Base-by-base conservation (phyloP, 2,888 invertebrate species). In the Platycnemis pennipes region DNA sequence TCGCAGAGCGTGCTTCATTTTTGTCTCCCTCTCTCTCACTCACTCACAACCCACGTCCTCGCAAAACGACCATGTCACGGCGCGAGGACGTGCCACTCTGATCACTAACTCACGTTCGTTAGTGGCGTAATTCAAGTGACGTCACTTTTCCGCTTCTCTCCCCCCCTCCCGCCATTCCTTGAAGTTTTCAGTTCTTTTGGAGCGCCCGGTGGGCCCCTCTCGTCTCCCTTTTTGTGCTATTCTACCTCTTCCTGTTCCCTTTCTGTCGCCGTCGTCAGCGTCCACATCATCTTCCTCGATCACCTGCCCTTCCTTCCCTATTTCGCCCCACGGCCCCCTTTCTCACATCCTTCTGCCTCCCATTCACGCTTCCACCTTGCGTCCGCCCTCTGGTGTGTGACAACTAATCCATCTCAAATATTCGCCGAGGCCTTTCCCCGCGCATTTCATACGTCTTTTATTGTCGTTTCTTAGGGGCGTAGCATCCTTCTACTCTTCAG, bases 41-140 rank as follows among this genome's bases (percentile, higher is more conserved):
- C n/a, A 16, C 63, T 89, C 56, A 37, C 56, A 19, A 53, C 53
- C 89, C 63, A 63, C 63, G 37, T 49, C 49, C 88, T 89, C 87
- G 44, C 46, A 26, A 13, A 77, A 44, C n/a, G n/a, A 5, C n/a
- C 42, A 26, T 63, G 63, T 7, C 63, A 63, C 19, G 63, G 63
- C 22, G 63, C 5, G n/a, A 22, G 63, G 63, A 63, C 77, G 37
- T 26, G 46, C 37, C 46, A 13, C 26, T 45, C 45, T 5, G 45
- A 44, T 87, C 45, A 46, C 46, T 26, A 0, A 37, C 4, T 45
- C 16, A 44, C 91, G 8, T 91, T 56, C 56, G 26, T 1, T n/a
- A 63, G 4, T 77, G 77, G 77, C 77, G 77, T 77, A 31, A n/a
- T 42, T 22, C 56, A 22, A 37, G 16, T 56, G 37, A 89, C 56